Evolutionary conservation across 2,888 invertebrate species (phyloP), one percentile per base, ranked within the genome.

Genomic region (Hirtodrosophila trivittata): DNA sequence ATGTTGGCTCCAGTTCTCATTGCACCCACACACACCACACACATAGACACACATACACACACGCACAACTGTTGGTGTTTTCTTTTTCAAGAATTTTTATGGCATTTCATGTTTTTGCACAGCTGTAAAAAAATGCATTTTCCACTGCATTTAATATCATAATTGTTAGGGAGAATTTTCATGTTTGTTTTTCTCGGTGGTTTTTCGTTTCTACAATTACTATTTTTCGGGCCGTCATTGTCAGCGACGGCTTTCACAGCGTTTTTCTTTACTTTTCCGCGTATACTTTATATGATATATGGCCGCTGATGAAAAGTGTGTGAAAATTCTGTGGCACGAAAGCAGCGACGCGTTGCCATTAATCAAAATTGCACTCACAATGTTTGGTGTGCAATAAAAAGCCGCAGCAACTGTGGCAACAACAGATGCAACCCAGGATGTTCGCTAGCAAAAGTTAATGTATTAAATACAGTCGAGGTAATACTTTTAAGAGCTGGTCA

Each of bases 141-240:
- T 77, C 77, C 67, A 28, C 49, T 64, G 77, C 73, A 64, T 73
- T 74, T 73, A 49, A 64, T 74, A 42, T 45, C 54, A 74, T 73
- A 72, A 76, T 76, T 76, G 72, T 55, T 30, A 12, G 8, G 25
- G 9, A n/a, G n/a, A 28, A 28, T 28, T 28, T 28, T 28, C n/a
- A n/a, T 50, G 10, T 28, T 7, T 55, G 7, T 26, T 39, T 42
- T 9, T 33, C 7, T 9, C 5, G 1, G 7, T n/a, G 7, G 28
- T 28, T 28, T 28, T 28, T 6, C 32, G 26, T 18, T 55, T 38
- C 12, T 45, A 33, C 7, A 28, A 28, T 42, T 43, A 14, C 28
- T 39, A 38, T 28, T 28, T 28, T 4, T n/a, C 28, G 7, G 28
- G 2, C 5, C 28, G 28, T 28, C 28, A 28, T 4, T 28, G 28